These are phyloP conservation scores for Pteropus alecto DNA, from an alignment of 2,113 vertebrate species.

Conservation along the genomic window DNA sequence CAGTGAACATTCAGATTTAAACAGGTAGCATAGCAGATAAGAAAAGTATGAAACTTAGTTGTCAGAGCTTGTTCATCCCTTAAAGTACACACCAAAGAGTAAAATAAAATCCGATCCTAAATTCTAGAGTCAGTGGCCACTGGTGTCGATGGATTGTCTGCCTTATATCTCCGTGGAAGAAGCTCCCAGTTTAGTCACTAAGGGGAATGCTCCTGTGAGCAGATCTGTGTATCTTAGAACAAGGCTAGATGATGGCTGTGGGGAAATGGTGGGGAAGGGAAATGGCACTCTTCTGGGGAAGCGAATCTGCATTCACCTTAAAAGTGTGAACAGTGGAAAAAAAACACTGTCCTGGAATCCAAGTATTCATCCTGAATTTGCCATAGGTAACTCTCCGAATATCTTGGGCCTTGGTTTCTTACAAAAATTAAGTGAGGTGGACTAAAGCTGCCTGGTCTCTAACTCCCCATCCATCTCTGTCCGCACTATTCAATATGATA, in stretches of 20 bases:
- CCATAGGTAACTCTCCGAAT: neutral
- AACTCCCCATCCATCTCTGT: neutral
- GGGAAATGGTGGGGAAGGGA: neutral
- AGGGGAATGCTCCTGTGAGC: neutral
- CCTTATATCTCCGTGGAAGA: neutral
- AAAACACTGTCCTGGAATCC: neutral
- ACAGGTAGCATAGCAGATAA: neutral
- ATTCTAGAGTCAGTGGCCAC: neutral
- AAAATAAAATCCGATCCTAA: neutral
- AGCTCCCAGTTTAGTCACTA: neutral
- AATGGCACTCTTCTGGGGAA: neutral
- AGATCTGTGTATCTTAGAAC: neutral
- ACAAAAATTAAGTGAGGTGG: neutral
- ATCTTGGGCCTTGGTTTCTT: neutral
- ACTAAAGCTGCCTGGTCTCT: neutral
- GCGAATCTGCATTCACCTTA: neutral
- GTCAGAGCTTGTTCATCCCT: neutral
- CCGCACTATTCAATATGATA: fast-evolving
- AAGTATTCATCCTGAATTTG: neutral
- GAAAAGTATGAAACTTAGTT: neutral
- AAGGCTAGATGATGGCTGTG: no score
- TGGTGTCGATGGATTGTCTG: neutral
- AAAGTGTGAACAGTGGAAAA: neutral
- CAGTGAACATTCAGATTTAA: neutral
- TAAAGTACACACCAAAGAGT: neutral